Evolutionary conservation across 1,140 invertebrate species (phyloP).

Genomic region (Ctenoplectra terminalis): DNA sequence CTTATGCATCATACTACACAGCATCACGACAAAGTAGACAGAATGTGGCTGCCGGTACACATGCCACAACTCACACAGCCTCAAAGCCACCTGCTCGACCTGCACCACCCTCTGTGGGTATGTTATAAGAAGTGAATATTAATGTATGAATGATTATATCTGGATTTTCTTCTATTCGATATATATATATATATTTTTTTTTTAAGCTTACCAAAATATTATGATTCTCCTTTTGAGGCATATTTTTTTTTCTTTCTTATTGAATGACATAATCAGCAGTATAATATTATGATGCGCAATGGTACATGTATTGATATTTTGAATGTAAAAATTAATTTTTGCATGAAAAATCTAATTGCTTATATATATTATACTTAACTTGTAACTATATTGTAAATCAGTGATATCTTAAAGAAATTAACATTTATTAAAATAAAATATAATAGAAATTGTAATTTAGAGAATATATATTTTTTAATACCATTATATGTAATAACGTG

Average conservation of each 20-base stretch:
- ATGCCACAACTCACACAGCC: conserved; percentile 77
- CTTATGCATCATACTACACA: conserved; percentile 77
- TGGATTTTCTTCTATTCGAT: conserved; percentile 12
- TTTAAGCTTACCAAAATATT: conserved; percentile 24
- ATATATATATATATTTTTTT: conserved; percentile 1
- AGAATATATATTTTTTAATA: not conserved
- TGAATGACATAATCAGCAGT: conserved; percentile 24
- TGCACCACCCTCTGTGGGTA: conserved; percentile 82
- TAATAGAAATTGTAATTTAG: not conserved
- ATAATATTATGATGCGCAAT: conserved; percentile 6
- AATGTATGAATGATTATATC: conserved; percentile 32
- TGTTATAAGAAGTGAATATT: conserved; percentile 70
- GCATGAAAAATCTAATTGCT: conserved; percentile 32
- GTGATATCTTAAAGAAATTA: not conserved
- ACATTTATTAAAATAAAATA: not conserved
- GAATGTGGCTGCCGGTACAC: conserved; percentile 79
- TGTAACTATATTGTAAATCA: not conserved
- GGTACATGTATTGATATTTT: conserved; percentile 7
- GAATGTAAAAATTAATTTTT: conserved; percentile 11
- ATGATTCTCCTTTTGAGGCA: conserved; percentile 14
- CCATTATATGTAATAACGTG: not conserved
- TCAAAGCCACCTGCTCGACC: conserved; percentile 82
- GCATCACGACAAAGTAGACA: conserved; percentile 81
- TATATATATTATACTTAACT: conserved; percentile 2
- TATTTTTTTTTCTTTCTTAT: conserved; percentile 21